Conservation (phyloP, 2,113 vertebrate genomes). For the Triplophysa dalaica region DNA sequence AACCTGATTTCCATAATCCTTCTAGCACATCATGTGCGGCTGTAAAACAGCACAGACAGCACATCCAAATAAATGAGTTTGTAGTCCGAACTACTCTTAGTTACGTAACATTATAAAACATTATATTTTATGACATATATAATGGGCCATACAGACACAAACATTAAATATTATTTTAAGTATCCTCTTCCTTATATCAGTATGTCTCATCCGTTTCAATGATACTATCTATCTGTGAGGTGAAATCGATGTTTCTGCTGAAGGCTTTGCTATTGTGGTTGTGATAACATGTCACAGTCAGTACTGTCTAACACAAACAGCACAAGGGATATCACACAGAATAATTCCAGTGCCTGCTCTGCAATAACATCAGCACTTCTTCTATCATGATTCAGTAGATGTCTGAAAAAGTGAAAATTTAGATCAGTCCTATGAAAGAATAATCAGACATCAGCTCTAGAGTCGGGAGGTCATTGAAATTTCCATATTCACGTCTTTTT, state of each 20-base stretch:
- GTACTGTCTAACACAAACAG: constrained; percentile 29
- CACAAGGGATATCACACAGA: constrained; percentile 20
- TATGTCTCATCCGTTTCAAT: constrained; percentile 43
- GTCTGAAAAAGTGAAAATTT: neutral
- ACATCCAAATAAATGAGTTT: no score
- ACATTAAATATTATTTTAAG: neutral
- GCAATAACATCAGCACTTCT: constrained; percentile 1
- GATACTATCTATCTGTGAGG: constrained; percentile 34
- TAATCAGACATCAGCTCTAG: neutral
- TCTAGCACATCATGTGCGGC: no score
- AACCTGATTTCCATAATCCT: no score
- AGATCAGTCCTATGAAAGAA: neutral
- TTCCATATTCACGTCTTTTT: neutral
- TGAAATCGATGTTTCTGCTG: constrained; percentile 51
- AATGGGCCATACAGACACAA: neutral
- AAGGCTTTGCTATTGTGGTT: constrained; percentile 40
- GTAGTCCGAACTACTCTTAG: no score
- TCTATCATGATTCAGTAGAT: constrained; percentile 6
- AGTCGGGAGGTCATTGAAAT: constrained; percentile 1
- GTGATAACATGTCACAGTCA: constrained; percentile 35
- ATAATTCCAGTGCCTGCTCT: constrained; percentile 19
- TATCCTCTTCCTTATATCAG: constrained; percentile 23
- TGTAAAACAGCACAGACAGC: no score
- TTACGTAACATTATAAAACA: no score
- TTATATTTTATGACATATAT: neutral